Evolutionary conservation across 2,797 vertebrate genomes (phyloP), one percentile per base, ranked within the genome.

Genomic region (Protonibea diacanthus): DNA sequence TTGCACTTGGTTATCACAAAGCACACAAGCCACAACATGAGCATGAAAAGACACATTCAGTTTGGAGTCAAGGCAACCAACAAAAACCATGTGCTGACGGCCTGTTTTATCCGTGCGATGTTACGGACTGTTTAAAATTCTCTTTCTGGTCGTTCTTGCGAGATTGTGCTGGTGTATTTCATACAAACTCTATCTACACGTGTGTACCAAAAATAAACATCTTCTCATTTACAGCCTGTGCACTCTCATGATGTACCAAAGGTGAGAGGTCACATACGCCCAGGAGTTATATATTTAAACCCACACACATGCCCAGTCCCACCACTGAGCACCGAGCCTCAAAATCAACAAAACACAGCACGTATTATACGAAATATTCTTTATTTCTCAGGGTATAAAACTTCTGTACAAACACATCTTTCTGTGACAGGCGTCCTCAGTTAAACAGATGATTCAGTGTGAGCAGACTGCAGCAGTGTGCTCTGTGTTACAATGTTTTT

Each of bases 351-450:
- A 65, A 53, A 75, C 65, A 88, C 64, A 89, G 74, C 74, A 56
- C 64, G 73, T 66, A 55, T 78, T 62, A 82, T 83, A 38, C 40
- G 82, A 92, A 90, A 93, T 88, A 83, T 72, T 86, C 69, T 94
- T 95, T 95, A 94, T 94, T 95, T 92, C 71, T 79, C 88, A 91
- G 87, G 65, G 81, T 92, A 92, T 85, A 81, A 93, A 88, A 88
- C 73, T 67, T 76, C 74, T 86, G 77, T 85, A 91, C 91, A 92
- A 91, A 91, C 78, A 90, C 64, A 67, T 85, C 47, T 63, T 76
- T 45, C 74, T 87, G 79, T 67, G 21, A 71, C 49, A 29, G 72
- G 86, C 25, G 44, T 61, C 71, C 58, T 76, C 55, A 9, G 40
- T 74, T 59, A 63, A 57, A 79, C 74, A 61, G 55, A 66, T 44